Base-by-base conservation (phyloP, 1,140 invertebrate species). In the Ceratina australensis region DNA sequence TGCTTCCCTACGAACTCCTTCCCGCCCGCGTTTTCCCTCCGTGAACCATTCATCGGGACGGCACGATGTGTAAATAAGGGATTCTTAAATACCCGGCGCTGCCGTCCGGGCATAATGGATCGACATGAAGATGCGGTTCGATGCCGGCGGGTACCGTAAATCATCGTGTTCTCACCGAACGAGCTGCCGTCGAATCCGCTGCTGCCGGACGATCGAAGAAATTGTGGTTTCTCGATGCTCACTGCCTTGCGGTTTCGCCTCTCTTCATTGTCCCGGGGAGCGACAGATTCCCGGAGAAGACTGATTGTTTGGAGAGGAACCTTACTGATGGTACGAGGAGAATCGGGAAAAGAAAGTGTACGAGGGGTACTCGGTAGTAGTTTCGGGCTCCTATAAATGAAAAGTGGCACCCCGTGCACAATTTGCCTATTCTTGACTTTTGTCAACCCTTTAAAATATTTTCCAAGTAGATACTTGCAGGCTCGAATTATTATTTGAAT, bases 141-240 rank as follows among this genome's bases (percentile, higher is more conserved):
- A 82, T 69, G 72, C 66, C 5, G 2, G n/a, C 33, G 33, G 33
- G 33, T 5, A 63, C 16, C 72, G 67, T 82, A 75, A 82, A 82
- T 82, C 78, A 80, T 61, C 50, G 15, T 12, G 15, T 42, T 50
- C 59, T n/a, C 15, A 18, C 33, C 18, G 50, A 12, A 15, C 20
- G 50, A 42, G 75, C 47, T 65, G 50, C 20, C 52, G 7, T 28
- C 18, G 69, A 78, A 72, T 78, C 49, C 57, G 22, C 57, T 49
- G 42, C 33, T 54, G 42, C 24, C 10, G n/a, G 16, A 56, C 47
- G 66, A 76, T 72, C 60, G 13, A 50, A 72, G 57, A 81, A 83
- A 76, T 75, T 80, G 81, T 49, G 78, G 78, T 85, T 79, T 83
- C 57, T 0, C 16, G 71, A 73, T 63, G 49, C 67, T 80, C 64